Conservation (phyloP, 2,888 invertebrate genomes). For the Lycaena phlaeas region DNA sequence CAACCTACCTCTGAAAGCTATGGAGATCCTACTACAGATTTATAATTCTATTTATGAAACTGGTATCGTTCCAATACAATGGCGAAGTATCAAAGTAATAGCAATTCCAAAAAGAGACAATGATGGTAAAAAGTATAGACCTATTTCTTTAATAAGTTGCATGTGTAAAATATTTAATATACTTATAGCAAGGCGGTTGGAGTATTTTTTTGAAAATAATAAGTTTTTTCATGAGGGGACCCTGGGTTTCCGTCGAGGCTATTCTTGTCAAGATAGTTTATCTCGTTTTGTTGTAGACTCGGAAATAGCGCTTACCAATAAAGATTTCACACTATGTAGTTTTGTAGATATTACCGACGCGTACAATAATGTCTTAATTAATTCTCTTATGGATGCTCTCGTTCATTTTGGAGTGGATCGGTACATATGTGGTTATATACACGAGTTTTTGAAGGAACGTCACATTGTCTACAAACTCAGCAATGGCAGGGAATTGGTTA, state of each 20-base stretch:
- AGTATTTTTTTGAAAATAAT: not conserved
- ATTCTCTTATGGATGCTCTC: not conserved
- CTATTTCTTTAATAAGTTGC: no score
- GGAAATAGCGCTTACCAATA: not conserved
- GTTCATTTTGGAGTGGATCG: not conserved
- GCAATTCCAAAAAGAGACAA: not conserved
- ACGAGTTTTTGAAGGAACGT: not conserved
- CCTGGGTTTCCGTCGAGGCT: not conserved
- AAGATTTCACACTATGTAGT: no score
- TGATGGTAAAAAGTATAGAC: no score
- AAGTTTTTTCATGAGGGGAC: not conserved
- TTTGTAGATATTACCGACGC: not conserved
- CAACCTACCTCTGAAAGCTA: not conserved
- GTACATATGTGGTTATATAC: not conserved
- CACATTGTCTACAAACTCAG: not conserved
- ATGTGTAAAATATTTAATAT: not conserved
- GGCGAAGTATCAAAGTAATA: not conserved
- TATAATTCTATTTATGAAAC: not conserved
- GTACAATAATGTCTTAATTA: not conserved
- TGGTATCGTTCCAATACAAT: not conserved
- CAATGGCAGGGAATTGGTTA: no score
- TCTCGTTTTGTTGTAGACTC: not conserved
- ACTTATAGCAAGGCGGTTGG: not conserved
- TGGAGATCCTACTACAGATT: not conserved
- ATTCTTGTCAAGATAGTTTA: not conserved